Evolutionary conservation across 2,113 vertebrate species (phyloP), one percentile per base, ranked within the genome.

Genomic region (Uropsilus gracilis): DNA sequence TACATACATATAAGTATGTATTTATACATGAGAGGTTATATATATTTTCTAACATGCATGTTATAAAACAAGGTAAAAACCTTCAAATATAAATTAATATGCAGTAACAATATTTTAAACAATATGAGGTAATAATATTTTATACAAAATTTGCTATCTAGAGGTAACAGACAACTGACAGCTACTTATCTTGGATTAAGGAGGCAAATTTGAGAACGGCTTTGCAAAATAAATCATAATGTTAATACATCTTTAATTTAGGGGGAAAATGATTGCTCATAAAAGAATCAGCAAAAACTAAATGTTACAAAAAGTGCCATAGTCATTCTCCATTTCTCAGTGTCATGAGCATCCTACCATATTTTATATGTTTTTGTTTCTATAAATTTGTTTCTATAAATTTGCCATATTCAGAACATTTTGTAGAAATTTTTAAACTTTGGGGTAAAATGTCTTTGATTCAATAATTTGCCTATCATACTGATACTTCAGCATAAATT

Each of bases 191-290:
- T 11, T 13, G 32, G 32, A 66, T 53, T 14, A 71, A 12, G 39
- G 6, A 55, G 72, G 5, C 42, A 50, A 37, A 86, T 66, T 30
- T 81, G 50, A 81, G 39, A 5, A 42, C 4, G 8, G 50, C 46
- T 64, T 73, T 80, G 4, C 28, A 34, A 93, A 92, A 91, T 83
- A 34, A 63, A 83, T 55, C 53, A 86, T n/a, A 94, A 63, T 46
- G 32, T 32, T 30, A 89, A 28, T 10, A 20, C 13, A 90, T 55
- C 8, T 78, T 92, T 44, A 90, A 77, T 53, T 93, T 95, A 37
- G 34, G 34, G 10, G 39, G 53, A 42, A 93, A 42, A n/a, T 50
- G 5, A 64, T 84, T n/a, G 71, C 2, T 42, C 4, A n/a, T 63
- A 48, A 91, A 18, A 57, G n/a, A 73, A 57, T 42, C 0, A 57